These are phyloP conservation scores for Parus major DNA, from an alignment of 2,113 vertebrate genomes.

Conservation along the genomic window DNA sequence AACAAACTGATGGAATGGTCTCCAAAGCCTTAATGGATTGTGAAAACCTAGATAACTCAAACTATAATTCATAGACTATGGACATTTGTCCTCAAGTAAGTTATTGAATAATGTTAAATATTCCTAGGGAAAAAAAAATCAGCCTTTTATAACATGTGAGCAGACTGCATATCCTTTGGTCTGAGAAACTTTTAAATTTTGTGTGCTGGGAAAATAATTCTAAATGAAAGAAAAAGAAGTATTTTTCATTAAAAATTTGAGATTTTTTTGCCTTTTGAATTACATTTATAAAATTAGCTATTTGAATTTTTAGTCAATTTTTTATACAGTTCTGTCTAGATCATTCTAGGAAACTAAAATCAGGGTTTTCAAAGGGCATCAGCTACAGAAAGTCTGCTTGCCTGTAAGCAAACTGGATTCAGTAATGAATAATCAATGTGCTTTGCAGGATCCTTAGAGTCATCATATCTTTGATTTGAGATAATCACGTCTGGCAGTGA, in stretches of 20 bases:
- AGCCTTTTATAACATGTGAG: background rate
- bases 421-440: background rate
- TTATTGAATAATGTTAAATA: background rate
- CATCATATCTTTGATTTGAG: background rate
- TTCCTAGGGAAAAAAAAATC: rapidly evolving
- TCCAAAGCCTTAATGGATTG: background rate
- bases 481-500: background rate
- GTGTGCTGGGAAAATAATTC: background rate
- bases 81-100: background rate
- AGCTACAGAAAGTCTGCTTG: background rate
- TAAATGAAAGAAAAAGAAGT: background rate
- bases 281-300: background rate
- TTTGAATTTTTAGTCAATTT: background rate
- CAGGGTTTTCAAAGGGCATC: background rate
- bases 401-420: background rate
- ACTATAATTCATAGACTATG: background rate
- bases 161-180: background rate
- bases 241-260: background rate
- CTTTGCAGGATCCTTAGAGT: background rate
- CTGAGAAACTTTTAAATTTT: background rate
- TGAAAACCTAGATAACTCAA: background rate
- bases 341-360: background rate
- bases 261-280: background rate
- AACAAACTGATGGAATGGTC: background rate
- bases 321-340: background rate